Base-by-base conservation (phyloP, 2,113 vertebrate species). In the Megaceryle maxima region DNA sequence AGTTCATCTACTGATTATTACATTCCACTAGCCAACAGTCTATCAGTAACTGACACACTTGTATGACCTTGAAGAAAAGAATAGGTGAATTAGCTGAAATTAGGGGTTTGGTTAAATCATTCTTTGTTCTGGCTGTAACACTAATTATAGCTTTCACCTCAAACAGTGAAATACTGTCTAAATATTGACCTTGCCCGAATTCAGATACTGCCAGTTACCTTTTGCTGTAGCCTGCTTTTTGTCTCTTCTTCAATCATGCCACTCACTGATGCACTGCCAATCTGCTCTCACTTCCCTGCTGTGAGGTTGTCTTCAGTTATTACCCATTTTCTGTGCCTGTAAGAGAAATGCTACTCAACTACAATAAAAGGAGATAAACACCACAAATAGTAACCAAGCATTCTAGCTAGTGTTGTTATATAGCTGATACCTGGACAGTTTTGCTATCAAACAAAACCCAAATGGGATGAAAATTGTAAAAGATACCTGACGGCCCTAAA, bases 291-390 rank as follows among this genome's bases (percentile, higher is more conserved):
- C 81, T 83, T 31, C 87, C 92, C 92, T 74, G 92, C 91, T 96
- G 96, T 84, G 94, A 95, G 88, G 69, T 77, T 0, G 2, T 93
- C 94, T 96, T 87, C 44, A 28, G 92, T 92, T 92, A 90, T 96
- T 96, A 89, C 77, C 80, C 10, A 16, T 92, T 89, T 57, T 87
- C 91, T 94, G 92, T 73, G 86, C 87, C 95, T 94, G 5, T 26
- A 94, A 91, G 83, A 93, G 67, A 95, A 92, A 87, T 63, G 74
- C 87, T 85, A n/a, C 63, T 94, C 86, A 96, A 81, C 83, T 88
- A 80, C 72, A 94, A 73, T 79, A 68, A 66, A 90, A 76, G 83
- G 53, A 89, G 50, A 94, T 94, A 95, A 97, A 94, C 77, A 94
- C 77, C 50, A 77, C 81, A 76, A 73, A 94, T 33, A 43, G 67